Conservation (phyloP, 2,797 vertebrate species). For the Phrynocephalus vlangalii region DNA sequence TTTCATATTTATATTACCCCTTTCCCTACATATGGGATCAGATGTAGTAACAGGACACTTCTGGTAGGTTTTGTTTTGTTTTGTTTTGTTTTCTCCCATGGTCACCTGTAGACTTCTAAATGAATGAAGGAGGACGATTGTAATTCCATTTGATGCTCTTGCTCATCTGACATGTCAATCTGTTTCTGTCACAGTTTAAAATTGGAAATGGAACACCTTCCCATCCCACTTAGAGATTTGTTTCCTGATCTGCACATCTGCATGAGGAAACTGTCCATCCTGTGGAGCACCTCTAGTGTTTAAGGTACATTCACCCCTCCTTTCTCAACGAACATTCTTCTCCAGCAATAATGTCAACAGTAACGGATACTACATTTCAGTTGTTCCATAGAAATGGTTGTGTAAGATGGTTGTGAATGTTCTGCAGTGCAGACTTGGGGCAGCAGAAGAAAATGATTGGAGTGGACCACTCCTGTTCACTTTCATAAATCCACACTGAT, state of each 20-base stretch:
- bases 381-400: too few species aligned
- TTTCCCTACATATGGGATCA: neutral
- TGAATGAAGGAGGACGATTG: neutral
- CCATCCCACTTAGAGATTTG: conserved; percentile 7
- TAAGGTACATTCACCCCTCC: conserved; percentile 5
- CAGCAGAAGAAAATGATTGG: neutral
- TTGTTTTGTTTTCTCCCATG: neutral
- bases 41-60: neutral
- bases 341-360: neutral
- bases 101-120: neutral
- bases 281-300: conserved; percentile 1
- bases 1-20: neutral
- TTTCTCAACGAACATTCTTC: neutral
- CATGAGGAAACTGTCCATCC: conserved; percentile 21
- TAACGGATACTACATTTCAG: neutral
- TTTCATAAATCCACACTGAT: neutral
- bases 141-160: neutral
- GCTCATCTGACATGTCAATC: neutral
- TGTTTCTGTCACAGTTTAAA: conserved; percentile 8
- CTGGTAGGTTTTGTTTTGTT: neutral
- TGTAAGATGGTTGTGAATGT: neutral
- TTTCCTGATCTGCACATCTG: conserved; percentile 38
- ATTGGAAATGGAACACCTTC: neutral
- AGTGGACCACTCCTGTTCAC: neutral
- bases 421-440: too few species aligned